Conservation (phyloP, 2,888 invertebrate species). For the Stegophylla sp. region DNA sequence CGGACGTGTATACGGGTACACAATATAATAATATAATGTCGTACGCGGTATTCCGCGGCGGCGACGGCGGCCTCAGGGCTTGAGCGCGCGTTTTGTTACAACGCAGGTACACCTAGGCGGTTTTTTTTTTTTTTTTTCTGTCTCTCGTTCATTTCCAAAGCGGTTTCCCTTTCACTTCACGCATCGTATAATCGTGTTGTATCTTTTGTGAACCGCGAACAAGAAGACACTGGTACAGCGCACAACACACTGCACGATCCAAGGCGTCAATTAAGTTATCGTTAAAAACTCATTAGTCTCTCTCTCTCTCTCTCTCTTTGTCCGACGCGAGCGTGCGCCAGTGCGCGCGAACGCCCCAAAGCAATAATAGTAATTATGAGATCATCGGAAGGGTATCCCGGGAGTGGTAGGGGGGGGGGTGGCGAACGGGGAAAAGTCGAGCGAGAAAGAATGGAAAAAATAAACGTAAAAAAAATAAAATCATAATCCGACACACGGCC, state of each 20-base stretch:
- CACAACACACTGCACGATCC: constrained; percentile 21
- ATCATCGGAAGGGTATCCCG: background rate
- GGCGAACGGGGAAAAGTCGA: background rate
- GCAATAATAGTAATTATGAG: constrained; percentile 44
- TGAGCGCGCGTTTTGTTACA: constrained; percentile 12
- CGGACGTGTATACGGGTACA: background rate
- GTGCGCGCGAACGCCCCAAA: constrained; percentile 28
- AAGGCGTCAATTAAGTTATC: constrained; percentile 58
- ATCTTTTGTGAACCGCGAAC: constrained; percentile 45
- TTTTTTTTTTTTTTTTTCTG: background rate
- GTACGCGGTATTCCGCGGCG: background rate
- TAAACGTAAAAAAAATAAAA: background rate
- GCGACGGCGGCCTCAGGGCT: background rate
- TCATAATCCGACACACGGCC: constrained; percentile 13
- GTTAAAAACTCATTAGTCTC: constrained; percentile 55
- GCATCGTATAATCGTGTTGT: constrained; percentile 43
- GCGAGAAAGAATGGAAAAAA: background rate
- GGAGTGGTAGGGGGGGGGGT: background rate
- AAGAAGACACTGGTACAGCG: constrained; percentile 35
- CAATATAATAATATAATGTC: background rate
- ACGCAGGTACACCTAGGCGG: background rate
- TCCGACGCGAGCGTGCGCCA: too few species aligned
- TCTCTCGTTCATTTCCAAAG: constrained; percentile 9
- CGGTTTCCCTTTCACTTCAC: constrained; percentile 56
- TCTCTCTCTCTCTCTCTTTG: background rate